A percentile compares a stretch with the other conserved stretches of the same genome.
Conservation (phyloP, 2,797 vertebrate genomes). For the Paramormyrops hopkinsi region DNA sequence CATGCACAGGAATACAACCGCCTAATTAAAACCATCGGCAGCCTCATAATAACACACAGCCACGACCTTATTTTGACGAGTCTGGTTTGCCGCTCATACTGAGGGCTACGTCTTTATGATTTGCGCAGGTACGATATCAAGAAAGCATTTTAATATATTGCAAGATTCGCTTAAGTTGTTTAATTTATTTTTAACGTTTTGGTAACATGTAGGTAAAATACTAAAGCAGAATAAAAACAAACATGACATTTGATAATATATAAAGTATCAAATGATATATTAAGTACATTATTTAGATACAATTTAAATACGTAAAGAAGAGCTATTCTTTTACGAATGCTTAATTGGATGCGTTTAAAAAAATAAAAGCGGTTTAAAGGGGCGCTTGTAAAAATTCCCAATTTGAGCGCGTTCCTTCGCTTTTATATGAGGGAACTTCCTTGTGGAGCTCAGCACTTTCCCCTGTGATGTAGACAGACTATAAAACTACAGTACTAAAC, state of each 20-base stretch:
- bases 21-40: background rate
- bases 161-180: background rate
- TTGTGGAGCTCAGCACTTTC: conserved; percentile 61
- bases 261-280: background rate
- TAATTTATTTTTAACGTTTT: background rate
- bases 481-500: background rate
- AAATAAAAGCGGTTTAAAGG: background rate
- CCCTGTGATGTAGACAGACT: background rate
- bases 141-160: background rate
- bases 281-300: background rate
- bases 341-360: background rate
- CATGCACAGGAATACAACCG: background rate
- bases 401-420: conserved; percentile 35
- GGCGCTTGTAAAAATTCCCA: background rate
- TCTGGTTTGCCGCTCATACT: background rate
- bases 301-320: background rate
- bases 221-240: background rate
- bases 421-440: conserved; percentile 52
- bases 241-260: background rate
- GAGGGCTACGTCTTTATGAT: background rate
- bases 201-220: background rate
- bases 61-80: background rate
- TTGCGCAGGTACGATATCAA: background rate
- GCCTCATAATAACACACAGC: background rate
- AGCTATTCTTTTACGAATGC: background rate